phyloP scores from a whole-genome alignment of 2,113 vertebrate genomes.

The Delphinapterus leucas region DNA sequence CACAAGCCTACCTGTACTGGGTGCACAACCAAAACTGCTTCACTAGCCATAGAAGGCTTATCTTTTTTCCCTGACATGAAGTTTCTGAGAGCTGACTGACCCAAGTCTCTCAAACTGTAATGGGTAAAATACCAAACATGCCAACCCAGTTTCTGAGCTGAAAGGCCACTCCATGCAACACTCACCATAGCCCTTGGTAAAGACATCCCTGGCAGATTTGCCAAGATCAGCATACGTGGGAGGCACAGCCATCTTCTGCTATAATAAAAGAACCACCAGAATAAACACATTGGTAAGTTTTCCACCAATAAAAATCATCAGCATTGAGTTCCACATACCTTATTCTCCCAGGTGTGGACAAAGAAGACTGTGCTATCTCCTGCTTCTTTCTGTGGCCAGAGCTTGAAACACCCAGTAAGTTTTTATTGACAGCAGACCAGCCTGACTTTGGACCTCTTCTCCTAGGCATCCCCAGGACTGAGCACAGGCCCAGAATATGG shows the following conservation, averaged over 20 bases:
- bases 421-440: not conserved
- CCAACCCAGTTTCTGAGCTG: not conserved
- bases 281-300: not conserved
- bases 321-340: not conserved
- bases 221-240: constrained; percentile 95
- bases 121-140: not conserved
- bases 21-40: not conserved
- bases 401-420: not conserved
- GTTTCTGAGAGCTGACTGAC: not conserved
- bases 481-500: not conserved
- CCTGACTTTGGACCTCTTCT: not conserved
- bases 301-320: constrained; percentile 8
- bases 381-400: not conserved
- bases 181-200: constrained; percentile 98
- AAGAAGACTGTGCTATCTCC: accelerated
- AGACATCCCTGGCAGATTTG: constrained; percentile 96
- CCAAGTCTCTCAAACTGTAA: not conserved
- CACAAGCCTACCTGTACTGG: accelerated
- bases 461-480: not conserved
- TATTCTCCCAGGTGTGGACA: not conserved
- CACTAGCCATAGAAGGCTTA: not conserved
- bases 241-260: constrained; percentile 94
- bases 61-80: not conserved
- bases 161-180: constrained; percentile 1
- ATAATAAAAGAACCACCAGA: constrained; percentile 38